Percentiles rank a stretch among this genome's conserved stretches.
phyloP scores from a whole-genome alignment of 2,113 vertebrate species.

The Passer montanus region DNA sequence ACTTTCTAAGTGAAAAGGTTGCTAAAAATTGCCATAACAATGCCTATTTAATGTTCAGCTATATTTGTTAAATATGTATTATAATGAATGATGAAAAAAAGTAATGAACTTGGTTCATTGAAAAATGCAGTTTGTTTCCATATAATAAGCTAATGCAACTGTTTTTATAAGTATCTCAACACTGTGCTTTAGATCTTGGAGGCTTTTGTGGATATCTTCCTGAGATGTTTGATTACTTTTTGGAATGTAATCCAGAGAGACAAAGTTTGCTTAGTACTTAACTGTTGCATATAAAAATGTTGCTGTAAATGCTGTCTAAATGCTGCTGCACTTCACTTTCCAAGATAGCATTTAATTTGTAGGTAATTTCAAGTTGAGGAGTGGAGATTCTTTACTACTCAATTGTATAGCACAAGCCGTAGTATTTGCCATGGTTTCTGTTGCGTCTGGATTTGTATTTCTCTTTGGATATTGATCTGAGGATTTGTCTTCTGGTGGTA shows the following conservation, averaged over 20 bases:
- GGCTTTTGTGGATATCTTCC: not conserved
- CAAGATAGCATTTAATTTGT: not conserved
- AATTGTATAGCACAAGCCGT: not conserved
- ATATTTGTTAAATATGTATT: not conserved
- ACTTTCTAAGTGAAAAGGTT: not conserved
- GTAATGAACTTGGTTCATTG: not conserved
- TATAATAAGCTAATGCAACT: not conserved
- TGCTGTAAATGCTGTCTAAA: not conserved
- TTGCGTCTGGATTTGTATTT: not conserved
- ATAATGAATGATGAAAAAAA: not conserved
- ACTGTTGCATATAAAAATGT: not conserved
- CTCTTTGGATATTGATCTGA: not conserved
- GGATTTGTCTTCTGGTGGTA: not conserved
- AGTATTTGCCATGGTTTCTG: not conserved
- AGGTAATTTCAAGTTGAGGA: not conserved
- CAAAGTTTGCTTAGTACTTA: not conserved
- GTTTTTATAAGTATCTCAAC: not conserved
- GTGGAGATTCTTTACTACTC: not conserved
- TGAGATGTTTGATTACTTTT: not conserved
- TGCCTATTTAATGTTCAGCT: not conserved
- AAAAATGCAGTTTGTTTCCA: not conserved
- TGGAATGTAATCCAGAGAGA: not conserved
- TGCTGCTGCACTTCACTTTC: not conserved
- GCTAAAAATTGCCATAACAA: not conserved
- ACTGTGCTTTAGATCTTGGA: not conserved